A percentile compares a stretch with the other conserved stretches of the same genome.
These are phyloP conservation scores for Drosophila vallismaia DNA, from an alignment of 2,888 invertebrate genomes.

Conservation along the genomic window DNA sequence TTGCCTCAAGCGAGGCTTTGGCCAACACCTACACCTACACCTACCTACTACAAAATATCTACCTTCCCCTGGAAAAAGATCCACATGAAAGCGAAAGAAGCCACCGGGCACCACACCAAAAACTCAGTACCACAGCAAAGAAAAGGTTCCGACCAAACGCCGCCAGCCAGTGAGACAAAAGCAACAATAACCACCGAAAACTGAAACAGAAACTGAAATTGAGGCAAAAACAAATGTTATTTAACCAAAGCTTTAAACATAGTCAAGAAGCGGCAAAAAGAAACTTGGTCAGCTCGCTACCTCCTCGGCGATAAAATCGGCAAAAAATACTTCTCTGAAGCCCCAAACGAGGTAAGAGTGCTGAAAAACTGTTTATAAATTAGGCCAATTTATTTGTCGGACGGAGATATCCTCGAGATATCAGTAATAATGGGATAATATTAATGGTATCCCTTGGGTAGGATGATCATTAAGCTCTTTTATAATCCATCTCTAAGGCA, in stretches of 20 bases:
- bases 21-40: conserved; percentile 57
- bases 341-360: conserved; percentile 23
- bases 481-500: too few relatives aligned
- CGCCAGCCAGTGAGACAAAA: conserved; percentile 34
- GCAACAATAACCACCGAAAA: conserved; percentile 10
- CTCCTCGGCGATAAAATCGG: conserved; percentile 53
- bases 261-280: conserved; percentile 40
- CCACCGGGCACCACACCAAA: conserved; percentile 28
- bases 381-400: conserved; percentile 58
- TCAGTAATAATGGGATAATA: conserved; percentile 12
- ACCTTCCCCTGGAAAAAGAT: conserved; percentile 32
- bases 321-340: conserved; percentile 14
- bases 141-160: conserved; percentile 36
- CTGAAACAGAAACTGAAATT: conserved; percentile 19
- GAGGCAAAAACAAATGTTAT: conserved; percentile 57
- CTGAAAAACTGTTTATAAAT: conserved; percentile 58
- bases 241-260: conserved; percentile 53
- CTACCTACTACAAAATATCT: conserved; percentile 31
- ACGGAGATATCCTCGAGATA: conserved; percentile 6
- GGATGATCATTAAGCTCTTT: too few relatives aligned
- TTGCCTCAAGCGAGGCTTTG: conserved; percentile 42
- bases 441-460: too few relatives aligned
- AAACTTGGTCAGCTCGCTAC: conserved; percentile 63
- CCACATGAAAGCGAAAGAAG: conserved; percentile 66
- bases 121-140: conserved; percentile 17